phyloP scores from a whole-genome alignment of 2,888 invertebrate genomes.

The Coleophora flavipennella region DNA sequence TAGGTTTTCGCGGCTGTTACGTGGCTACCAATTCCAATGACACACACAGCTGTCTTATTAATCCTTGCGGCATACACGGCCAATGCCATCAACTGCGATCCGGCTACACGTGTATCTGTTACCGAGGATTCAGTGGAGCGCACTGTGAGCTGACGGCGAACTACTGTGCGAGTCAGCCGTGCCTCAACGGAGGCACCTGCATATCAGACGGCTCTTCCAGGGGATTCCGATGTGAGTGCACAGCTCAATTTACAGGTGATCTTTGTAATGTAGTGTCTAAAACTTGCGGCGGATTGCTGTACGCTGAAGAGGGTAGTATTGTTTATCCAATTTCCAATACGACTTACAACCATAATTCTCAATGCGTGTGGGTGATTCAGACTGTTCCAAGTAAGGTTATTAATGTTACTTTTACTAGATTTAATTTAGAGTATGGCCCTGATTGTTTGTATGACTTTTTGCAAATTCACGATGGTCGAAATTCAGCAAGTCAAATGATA shows the following conservation, averaged over 20 bases:
- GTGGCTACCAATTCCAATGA: slow-evolving; percentile 33
- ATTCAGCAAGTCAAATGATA: slow-evolving; percentile 78
- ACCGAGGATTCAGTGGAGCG: slow-evolving; percentile 72
- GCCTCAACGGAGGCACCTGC: slow-evolving; percentile 87
- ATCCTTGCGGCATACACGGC: slow-evolving; percentile 74
- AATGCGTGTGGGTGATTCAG: slow-evolving; percentile 87
- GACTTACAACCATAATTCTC: slow-evolving; percentile 74
- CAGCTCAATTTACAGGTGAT: slow-evolving; percentile 76
- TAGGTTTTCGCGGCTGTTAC: slow-evolving; percentile 84
- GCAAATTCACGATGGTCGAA: slow-evolving; percentile 89
- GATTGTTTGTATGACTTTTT: slow-evolving; percentile 81
- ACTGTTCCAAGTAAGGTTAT: slow-evolving; percentile 79
- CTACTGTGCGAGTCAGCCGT: slow-evolving; percentile 82
- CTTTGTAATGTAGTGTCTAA: slow-evolving; percentile 73
- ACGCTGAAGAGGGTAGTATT: slow-evolving; percentile 72
- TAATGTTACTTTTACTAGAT: slow-evolving; percentile 84
- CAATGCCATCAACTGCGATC: slow-evolving; percentile 62
- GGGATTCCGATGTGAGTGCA: slow-evolving; percentile 77
- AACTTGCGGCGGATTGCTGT: slow-evolving; percentile 53
- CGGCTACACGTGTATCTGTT: slow-evolving; percentile 73
- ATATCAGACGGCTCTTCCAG: slow-evolving; percentile 28
- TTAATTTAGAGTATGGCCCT: slow-evolving; percentile 78
- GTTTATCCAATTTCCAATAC: slow-evolving; percentile 73
- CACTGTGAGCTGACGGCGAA: slow-evolving; percentile 75
- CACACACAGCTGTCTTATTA: slow-evolving; percentile 51